Conservation (phyloP, 2,113 vertebrate species). For the Amblyornis subalaris region DNA sequence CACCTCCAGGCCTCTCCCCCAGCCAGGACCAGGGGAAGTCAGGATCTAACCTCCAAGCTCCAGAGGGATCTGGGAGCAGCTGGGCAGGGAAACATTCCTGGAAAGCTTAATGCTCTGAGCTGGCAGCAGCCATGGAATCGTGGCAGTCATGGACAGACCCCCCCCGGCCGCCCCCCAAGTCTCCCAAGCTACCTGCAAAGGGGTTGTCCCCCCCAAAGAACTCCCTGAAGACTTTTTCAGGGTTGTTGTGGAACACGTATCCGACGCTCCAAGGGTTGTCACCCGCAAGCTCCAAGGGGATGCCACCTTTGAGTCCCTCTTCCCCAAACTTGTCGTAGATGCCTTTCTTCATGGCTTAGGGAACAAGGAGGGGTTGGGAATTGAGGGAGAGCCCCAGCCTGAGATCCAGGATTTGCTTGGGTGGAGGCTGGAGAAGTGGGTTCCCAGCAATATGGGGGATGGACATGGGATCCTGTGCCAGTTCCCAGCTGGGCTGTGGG, state of each 20-base stretch:
- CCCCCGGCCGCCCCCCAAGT: accelerated
- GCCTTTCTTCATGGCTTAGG: constrained; percentile 83
- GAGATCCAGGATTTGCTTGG: not conserved
- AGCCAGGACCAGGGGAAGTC: accelerated
- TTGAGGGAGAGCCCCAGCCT: not conserved
- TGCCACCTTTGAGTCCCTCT: constrained; percentile 88
- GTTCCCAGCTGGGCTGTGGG: not conserved
- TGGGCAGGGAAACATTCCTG: not conserved
- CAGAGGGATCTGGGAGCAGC: not conserved
- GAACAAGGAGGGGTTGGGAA: not conserved
- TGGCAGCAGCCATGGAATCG: accelerated
- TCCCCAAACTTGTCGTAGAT: constrained; percentile 93
- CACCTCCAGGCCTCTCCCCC: not conserved
- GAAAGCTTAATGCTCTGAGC: not conserved
- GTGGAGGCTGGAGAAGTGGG: accelerated
- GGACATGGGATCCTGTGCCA: accelerated
- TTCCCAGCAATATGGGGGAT: accelerated
- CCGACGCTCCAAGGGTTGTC: constrained; percentile 80
- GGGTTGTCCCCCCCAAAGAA: constrained; percentile 95
- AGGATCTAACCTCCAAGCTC: too few species aligned
- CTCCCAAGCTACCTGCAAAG: constrained; percentile 79
- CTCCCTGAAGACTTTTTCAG: constrained; percentile 84
- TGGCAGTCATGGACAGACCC: too few species aligned
- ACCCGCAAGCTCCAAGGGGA: constrained; percentile 75
- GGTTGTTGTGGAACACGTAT: constrained; percentile 88